Base-by-base conservation (phyloP, 1,140 invertebrate species). In the Pemphigus obesinymphae region DNA sequence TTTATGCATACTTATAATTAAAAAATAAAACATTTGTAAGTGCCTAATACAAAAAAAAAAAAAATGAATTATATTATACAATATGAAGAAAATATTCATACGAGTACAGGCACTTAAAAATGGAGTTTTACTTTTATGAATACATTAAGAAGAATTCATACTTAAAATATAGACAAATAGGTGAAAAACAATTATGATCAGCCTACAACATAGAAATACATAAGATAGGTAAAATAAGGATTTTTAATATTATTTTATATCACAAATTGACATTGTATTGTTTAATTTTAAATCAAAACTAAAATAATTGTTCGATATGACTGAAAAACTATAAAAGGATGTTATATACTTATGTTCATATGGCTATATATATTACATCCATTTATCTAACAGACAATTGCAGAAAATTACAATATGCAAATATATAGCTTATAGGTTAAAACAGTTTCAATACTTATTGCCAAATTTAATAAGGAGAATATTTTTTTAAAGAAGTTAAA, bases 191-290 rank as follows among this genome's bases (percentile, higher is more conserved):
- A 50, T 48, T 31, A 73, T 48, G 20, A 31, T 73, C 43, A 73
- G 45, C 40, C 68, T 72, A 72, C 10, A 70, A 70, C 11, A 70
- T 23, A 70, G 40, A 70, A 72, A 29, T 26, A 70, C 43, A 43
- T 70, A 68, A 45, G 29, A 75, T 75, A 75, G 50, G 17, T 37
- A 58, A 55, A 78, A 40, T 78, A 78, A 78, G 34, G n/a, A 37
- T 10, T 17, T 53, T 53, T 58, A 40, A 58, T 58, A 55, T 37
- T 55, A 78, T 23, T 78, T 58, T 76, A 58, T 78, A 78, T 78
- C 73, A 78, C 73, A 78, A 58, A 78, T 78, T 37, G 73, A 78
- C 73, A 78, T 78, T 78, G 73, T 58, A 78, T 78, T 37, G 73
- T 78, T 76, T 78, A 58, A 37, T 78, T 55, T 17, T 23, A 78